These are phyloP conservation scores for Oscheius sp. DNA, from an alignment of 2,888 invertebrate species.

Conservation along the genomic window DNA sequence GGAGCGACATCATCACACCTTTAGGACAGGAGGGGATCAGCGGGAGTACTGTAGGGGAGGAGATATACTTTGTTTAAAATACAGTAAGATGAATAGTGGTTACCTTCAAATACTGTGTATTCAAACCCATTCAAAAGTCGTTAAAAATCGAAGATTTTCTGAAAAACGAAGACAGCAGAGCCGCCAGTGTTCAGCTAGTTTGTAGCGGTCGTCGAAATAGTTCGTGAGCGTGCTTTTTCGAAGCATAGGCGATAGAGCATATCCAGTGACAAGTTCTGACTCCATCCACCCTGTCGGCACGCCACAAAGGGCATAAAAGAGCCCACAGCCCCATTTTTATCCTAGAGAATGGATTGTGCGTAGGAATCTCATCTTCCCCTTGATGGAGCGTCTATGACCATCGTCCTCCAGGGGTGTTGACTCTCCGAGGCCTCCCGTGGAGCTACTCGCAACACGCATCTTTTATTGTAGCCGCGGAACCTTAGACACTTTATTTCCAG, in stretches of 20 bases:
- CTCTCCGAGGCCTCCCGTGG: slow-evolving; percentile 27
- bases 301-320: slow-evolving; percentile 11
- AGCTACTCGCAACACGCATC: slow-evolving; percentile 43
- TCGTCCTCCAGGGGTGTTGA: slow-evolving; percentile 25
- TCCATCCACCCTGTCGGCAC: neutral
- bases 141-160: no score
- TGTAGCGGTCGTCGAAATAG: no score
- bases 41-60: neutral
- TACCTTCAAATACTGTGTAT: no score
- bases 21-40: neutral
- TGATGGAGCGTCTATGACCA: no score
- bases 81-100: neutral
- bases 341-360: neutral
- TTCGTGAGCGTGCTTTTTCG: no score
- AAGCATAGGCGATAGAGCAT: no score
- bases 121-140: no score
- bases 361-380: neutral
- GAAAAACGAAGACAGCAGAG: no score
- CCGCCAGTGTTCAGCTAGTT: no score
- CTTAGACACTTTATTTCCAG: slow-evolving; percentile 32
- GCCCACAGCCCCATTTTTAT: neutral
- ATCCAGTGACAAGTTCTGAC: no score
- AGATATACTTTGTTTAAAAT: neutral
- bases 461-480: slow-evolving; percentile 37
- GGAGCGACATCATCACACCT: slow-evolving; percentile 30